Evolutionary conservation across 2,797 vertebrate species (phyloP).

Genomic region (Alca torda): DNA sequence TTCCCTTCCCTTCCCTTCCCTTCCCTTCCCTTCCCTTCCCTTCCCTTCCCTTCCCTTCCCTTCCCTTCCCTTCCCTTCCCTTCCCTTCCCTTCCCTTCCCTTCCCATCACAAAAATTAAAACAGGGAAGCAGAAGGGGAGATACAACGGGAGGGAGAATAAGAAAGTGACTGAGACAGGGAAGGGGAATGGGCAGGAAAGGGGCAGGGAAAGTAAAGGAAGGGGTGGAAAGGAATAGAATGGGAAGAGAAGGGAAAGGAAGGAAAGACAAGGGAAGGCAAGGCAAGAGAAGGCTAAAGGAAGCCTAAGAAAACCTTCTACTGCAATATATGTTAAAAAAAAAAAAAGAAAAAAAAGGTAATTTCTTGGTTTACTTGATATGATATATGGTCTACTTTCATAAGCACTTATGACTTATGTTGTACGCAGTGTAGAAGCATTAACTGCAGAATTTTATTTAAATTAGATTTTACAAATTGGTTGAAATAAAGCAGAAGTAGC

Average conservation of each 20-base stretch:
- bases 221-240: background rate
- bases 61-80: no score
- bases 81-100: background rate
- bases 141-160: background rate
- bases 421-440: background rate
- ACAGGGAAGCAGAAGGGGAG: background rate
- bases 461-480: background rate
- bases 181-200: background rate
- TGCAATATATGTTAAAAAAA: background rate
- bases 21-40: no score
- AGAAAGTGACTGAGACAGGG: background rate
- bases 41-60: no score
- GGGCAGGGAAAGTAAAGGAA: background rate
- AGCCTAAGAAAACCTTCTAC: background rate
- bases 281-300: background rate
- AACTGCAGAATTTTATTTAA: background rate
- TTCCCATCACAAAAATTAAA: background rate
- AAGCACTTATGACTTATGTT: background rate
- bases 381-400: background rate
- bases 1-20: no score
- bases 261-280: background rate
- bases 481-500: background rate
- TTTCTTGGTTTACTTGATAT: background rate
- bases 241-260: background rate
- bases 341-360: no score